Evolutionary conservation across 2,113 vertebrate species (phyloP).

Genomic region (Kryptolebias marmoratus): DNA sequence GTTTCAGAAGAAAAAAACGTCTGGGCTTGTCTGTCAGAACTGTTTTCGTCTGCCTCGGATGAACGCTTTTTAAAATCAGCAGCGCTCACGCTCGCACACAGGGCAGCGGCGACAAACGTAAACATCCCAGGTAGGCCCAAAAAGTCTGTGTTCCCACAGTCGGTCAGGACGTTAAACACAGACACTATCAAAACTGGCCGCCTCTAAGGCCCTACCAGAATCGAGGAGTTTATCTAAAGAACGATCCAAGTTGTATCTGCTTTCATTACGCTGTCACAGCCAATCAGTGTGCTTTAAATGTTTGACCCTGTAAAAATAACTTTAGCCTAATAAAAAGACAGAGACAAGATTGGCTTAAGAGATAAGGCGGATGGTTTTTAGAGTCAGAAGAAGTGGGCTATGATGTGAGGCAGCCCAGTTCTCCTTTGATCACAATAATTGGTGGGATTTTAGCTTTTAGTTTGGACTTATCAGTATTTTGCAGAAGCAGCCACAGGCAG

Average conservation of each 20-base stretch:
- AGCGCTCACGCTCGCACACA: conserved; percentile 32
- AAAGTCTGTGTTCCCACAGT: conserved; percentile 40
- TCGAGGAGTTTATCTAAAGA: conserved; percentile 15
- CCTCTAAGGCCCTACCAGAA: conserved; percentile 9
- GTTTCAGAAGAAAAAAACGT: conserved; percentile 44
- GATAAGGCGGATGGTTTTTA: not conserved
- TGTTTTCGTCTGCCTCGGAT: conserved; percentile 38
- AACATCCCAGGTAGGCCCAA: conserved; percentile 29
- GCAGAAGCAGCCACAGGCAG: not conserved
- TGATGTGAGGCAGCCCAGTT: not conserved
- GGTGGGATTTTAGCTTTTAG: not conserved
- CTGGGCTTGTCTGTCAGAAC: conserved; percentile 29
- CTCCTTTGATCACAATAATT: not conserved
- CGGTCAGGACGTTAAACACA: conserved; percentile 13
- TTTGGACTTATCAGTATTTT: not conserved
- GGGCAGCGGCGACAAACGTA: conserved; percentile 10
- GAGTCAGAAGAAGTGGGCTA: not conserved
- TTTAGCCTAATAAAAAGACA: not conserved
- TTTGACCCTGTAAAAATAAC: not conserved
- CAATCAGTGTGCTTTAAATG: conserved; percentile 2
- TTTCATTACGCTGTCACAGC: conserved; percentile 2
- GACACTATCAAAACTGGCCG: conserved; percentile 1
- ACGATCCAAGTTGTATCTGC: not conserved
- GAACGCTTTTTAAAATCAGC: conserved; percentile 46
- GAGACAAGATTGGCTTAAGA: not conserved